Conservation (phyloP, 2,797 vertebrate species). For the Lemur catta region DNA sequence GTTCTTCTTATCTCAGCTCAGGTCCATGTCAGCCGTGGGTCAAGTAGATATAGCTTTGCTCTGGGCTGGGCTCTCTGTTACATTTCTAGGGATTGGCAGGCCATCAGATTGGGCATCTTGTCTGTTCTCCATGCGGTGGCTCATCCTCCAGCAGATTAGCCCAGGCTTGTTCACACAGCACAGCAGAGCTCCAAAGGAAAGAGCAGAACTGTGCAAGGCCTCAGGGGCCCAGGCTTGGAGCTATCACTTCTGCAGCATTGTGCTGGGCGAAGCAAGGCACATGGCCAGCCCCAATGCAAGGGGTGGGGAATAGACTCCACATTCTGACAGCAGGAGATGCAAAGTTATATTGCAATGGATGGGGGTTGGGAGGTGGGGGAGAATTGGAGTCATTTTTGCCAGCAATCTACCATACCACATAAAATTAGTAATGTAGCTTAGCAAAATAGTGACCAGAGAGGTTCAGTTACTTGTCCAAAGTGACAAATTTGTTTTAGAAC, state of each 20-base stretch:
- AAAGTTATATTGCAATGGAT: not conserved
- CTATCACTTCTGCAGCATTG: not conserved
- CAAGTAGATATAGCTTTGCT: not conserved
- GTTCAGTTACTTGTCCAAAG: not conserved
- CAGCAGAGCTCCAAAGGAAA: not conserved
- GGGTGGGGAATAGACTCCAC: rapidly evolving
- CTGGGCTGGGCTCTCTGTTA: not conserved
- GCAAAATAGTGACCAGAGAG: not conserved
- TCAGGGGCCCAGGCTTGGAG: not conserved
- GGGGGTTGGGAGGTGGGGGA: rapidly evolving
- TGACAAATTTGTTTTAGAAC: not conserved
- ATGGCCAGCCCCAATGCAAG: not conserved
- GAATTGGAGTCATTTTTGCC: not conserved
- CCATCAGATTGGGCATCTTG: too few species aligned
- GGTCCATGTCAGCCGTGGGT: not conserved
- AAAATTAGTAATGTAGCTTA: not conserved
- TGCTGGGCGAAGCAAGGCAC: not conserved
- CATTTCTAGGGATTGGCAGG: too few species aligned
- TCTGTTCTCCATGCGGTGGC: not conserved
- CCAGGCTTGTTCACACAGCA: not conserved
- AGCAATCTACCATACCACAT: not conserved
- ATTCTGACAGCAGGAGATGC: not conserved
- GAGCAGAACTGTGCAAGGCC: not conserved
- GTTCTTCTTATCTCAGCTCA: not conserved
- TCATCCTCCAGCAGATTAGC: not conserved